Conservation (phyloP, 2,888 invertebrate genomes). For the Caenorhabditis sulstoni region DNA sequence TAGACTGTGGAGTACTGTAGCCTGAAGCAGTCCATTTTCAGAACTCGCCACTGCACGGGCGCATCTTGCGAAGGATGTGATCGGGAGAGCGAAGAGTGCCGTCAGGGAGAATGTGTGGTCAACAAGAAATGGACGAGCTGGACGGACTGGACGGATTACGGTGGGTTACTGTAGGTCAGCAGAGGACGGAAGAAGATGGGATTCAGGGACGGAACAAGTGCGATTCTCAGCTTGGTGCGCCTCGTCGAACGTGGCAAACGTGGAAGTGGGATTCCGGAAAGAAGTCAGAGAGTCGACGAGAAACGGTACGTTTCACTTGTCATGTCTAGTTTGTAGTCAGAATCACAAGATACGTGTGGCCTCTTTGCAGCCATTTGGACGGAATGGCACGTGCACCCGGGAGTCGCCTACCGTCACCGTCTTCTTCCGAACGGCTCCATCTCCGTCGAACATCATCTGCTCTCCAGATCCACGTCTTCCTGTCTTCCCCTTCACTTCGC, state of each 20-base stretch:
- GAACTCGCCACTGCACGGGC: conserved; percentile 49
- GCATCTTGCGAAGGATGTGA: conserved; percentile 51
- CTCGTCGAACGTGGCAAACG: conserved; percentile 31
- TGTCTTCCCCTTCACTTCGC: conserved; percentile 43
- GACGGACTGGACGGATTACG: conserved; percentile 50
- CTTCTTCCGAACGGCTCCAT: conserved; percentile 27
- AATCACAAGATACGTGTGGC: neutral
- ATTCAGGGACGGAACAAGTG: conserved; percentile 28
- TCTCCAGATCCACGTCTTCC: conserved; percentile 40
- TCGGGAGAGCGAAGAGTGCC: conserved; percentile 23
- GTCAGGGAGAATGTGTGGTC: conserved; percentile 23
- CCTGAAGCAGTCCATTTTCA: neutral
- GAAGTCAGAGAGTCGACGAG: conserved; percentile 26
- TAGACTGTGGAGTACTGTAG: neutral
- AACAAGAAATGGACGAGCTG: conserved; percentile 50
- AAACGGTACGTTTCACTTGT: conserved; percentile 23
- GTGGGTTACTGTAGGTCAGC: neutral
- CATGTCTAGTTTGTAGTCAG: neutral
- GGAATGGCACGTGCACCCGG: conserved; percentile 45
- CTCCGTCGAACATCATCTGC: conserved; percentile 44
- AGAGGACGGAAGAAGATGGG: neutral
- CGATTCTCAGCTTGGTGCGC: conserved; percentile 46
- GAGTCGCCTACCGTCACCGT: conserved; percentile 39
- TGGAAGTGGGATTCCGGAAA: conserved; percentile 30
- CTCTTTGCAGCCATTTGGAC: conserved; percentile 41